Percentiles rank a stretch among this genome's conserved stretches.
Conservation (phyloP, 2,797 vertebrate species). For the Avahi laniger region DNA sequence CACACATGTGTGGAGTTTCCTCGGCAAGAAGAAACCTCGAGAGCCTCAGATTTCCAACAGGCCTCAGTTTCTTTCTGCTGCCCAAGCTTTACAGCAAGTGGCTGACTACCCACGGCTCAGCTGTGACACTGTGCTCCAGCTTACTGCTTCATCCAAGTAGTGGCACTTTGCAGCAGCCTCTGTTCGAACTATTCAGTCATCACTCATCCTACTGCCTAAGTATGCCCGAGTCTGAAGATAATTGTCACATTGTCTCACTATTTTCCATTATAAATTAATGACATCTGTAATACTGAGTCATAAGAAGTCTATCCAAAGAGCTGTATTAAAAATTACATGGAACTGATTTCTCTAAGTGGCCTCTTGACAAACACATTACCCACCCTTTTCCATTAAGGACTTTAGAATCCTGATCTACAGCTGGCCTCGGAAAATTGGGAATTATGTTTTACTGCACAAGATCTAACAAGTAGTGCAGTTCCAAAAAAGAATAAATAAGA, state of each 20-base stretch:
- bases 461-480: constrained; percentile 62
- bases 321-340: constrained; percentile 73
- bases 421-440: constrained; percentile 72
- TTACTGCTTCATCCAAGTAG: neutral
- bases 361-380: constrained; percentile 68
- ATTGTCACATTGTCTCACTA: constrained; percentile 70
- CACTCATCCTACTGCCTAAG: constrained; percentile 34
- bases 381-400: constrained; percentile 71
- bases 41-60: neutral
- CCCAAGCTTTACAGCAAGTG: neutral
- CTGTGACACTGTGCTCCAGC: neutral
- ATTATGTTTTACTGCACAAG: constrained; percentile 63
- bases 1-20: neutral
- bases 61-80: neutral
- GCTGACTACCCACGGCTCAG: neutral
- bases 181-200: constrained; percentile 51
- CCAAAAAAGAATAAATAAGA: constrained; percentile 49
- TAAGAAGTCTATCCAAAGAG: constrained; percentile 70
- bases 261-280: constrained; percentile 77
- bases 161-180: constrained; percentile 15
- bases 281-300: constrained; percentile 75
- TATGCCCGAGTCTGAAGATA: constrained; percentile 51
- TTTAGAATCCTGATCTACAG: constrained; percentile 68
- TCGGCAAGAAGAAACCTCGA: neutral
- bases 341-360: constrained; percentile 69